A percentile compares a stretch with the other conserved stretches of the same genome.
Evolutionary conservation across 2,113 vertebrate species (phyloP).

Genomic region (Opisthocomus hoazin): DNA sequence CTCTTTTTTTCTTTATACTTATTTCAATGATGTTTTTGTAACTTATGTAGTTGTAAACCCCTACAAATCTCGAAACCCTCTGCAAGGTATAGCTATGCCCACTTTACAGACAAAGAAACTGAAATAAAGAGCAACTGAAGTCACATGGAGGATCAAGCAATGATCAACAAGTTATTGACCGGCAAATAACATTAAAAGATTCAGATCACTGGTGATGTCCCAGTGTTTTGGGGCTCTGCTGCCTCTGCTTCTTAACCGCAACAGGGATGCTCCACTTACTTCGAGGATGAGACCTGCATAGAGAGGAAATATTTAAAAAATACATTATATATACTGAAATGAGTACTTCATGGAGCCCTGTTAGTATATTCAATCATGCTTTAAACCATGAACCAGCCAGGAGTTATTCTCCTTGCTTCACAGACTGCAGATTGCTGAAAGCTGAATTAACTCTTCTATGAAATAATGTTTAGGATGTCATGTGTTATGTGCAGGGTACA

Average conservation of each 20-base stretch:
- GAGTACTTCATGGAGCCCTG: constrained; percentile 43
- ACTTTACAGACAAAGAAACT: background rate
- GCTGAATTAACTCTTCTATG: background rate
- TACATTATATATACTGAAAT: constrained; percentile 31
- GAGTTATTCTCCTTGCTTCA: constrained; percentile 42
- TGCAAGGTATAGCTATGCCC: background rate
- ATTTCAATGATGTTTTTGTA: background rate
- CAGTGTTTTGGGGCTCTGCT: background rate
- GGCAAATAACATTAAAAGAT: background rate
- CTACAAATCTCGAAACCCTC: background rate
- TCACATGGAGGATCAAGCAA: background rate
- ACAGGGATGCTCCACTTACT: background rate
- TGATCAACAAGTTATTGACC: background rate
- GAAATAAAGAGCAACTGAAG: background rate
- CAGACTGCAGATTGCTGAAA: constrained; percentile 11
- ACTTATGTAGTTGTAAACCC: background rate
- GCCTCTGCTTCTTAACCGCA: background rate
- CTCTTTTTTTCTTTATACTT: background rate
- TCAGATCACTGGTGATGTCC: background rate
- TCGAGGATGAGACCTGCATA: background rate
- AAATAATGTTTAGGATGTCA: background rate
- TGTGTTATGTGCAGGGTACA: background rate
- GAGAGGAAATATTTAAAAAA: constrained; percentile 14
- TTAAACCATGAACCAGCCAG: constrained; percentile 32
- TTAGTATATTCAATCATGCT: constrained; percentile 40